Conservation (phyloP, 2,113 vertebrate species). For the Aythya baeri region DNA sequence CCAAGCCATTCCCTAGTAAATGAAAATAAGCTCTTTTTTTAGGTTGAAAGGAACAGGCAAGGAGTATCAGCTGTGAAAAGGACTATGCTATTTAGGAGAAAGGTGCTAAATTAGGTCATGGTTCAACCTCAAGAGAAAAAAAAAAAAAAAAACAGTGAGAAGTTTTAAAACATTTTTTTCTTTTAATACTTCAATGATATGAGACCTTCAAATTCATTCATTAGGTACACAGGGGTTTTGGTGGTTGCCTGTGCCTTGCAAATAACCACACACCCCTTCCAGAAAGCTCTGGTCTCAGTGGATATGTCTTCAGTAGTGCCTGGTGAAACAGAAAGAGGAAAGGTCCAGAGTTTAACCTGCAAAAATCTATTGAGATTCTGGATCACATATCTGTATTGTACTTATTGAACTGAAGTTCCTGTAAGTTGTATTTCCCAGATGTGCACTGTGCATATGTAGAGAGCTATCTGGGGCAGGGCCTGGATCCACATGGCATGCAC, state of each 20-base stretch:
- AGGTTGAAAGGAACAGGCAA: neutral
- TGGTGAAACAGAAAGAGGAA: neutral
- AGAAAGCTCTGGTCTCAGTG: neutral
- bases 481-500: neutral
- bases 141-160: neutral
- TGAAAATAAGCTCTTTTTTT: neutral
- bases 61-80: neutral
- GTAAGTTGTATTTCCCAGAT: neutral
- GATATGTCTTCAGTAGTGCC: fast-evolving
- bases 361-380: neutral
- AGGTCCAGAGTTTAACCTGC: neutral
- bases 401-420: neutral
- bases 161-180: neutral
- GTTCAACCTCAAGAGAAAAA: neutral
- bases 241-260: neutral
- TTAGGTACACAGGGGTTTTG: neutral
- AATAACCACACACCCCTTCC: neutral
- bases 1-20: neutral
- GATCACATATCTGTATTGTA: neutral
- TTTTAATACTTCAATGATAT: neutral
- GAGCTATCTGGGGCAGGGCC: neutral
- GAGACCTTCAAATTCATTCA: neutral
- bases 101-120: neutral
- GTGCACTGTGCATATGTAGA: neutral
- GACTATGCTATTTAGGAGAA: neutral